Base-by-base conservation (phyloP, 1,140 invertebrate species). In the Tetragonula clypearis region DNA sequence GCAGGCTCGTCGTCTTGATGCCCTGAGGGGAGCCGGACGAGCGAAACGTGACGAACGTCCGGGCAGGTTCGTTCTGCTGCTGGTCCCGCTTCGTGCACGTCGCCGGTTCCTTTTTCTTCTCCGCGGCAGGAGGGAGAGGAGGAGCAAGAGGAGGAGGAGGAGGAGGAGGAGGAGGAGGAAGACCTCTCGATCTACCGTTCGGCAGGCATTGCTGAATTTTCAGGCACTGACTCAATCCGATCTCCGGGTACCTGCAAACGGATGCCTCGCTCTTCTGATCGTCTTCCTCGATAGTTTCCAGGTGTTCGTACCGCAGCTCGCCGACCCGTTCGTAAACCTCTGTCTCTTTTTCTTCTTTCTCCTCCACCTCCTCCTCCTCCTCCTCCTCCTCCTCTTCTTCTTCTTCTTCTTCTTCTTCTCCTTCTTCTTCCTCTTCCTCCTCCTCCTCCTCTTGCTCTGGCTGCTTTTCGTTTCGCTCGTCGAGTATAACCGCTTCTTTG, bases 201-300 rank as follows among this genome's bases (percentile, higher is more conserved):
- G 92, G 76, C 60, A 90, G 55, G 11, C 66, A 81, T 55, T 87
- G 88, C 68, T 91, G 86, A 3, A 93, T 69, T 60, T 90, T 92
- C 11, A 90, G 62, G 53, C 92, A 92, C 72, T 91, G 89, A 35
- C 86, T 82, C 73, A 90, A 69, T 6, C 87, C 88, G 58, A 90
- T 86, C 71, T 91, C 92, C 6, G 84, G 83, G 66, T 89, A 88
- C 17, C 86, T 90, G 56, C 77, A 41, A 30, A 73, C 66, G 19
- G 58, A 81, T 3, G 83, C 71, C 15, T 91, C 85, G 86, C 86
- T 85, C 72, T 82, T 89, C 35, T 82, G 88, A 69, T 91, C 83
- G 72, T 87, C 90, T 41, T 91, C 90, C 30, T 89, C 87, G 80
- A 91, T 91, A 30, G 90, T 91, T 79, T 91, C 90, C 66, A 91